Conservation (phyloP, 2,797 vertebrate genomes). For the Eutrigla gurnardus region DNA sequence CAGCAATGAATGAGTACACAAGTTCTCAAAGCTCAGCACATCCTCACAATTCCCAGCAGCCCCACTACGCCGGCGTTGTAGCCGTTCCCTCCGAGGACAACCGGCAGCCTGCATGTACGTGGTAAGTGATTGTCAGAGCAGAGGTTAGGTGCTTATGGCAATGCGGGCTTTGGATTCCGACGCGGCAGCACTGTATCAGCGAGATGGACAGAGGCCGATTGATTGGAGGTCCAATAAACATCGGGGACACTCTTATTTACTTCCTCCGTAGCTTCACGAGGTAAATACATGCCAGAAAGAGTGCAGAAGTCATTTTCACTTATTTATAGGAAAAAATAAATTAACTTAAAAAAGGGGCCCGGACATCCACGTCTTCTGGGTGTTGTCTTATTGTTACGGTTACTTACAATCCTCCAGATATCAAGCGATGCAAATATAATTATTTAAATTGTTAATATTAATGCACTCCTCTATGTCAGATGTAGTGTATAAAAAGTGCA, state of each 20-base stretch:
- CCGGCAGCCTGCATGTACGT: constrained; percentile 41
- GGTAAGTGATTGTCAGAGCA: constrained; percentile 53
- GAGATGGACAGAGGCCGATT: constrained; percentile 71
- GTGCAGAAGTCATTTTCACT: constrained; percentile 28
- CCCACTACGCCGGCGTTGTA: constrained; percentile 13
- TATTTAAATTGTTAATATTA: background rate
- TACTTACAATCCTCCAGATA: constrained; percentile 2
- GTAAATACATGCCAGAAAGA: constrained; percentile 54
- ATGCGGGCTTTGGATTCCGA: constrained; percentile 45
- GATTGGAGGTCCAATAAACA: constrained; percentile 66
- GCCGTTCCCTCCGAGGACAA: constrained; percentile 43
- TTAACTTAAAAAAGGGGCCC: too few species aligned
- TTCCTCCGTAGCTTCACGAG: constrained; percentile 24
- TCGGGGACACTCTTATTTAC: constrained; percentile 54
- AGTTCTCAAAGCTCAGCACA: constrained; percentile 34
- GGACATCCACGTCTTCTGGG: background rate
- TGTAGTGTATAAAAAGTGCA: background rate
- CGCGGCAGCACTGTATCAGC: constrained; percentile 37
- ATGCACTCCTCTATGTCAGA: background rate
- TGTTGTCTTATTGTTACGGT: too few species aligned
- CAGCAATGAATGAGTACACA: constrained; percentile 19
- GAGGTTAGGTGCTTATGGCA: constrained; percentile 49
- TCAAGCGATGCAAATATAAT: background rate
- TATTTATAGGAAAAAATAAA: constrained; percentile 45
- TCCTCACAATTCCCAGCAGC: constrained; percentile 30